A percentile compares a stretch with the other conserved stretches of the same genome.
Conservation (phyloP, 2,797 vertebrate species). For the Semotilus atromaculatus region DNA sequence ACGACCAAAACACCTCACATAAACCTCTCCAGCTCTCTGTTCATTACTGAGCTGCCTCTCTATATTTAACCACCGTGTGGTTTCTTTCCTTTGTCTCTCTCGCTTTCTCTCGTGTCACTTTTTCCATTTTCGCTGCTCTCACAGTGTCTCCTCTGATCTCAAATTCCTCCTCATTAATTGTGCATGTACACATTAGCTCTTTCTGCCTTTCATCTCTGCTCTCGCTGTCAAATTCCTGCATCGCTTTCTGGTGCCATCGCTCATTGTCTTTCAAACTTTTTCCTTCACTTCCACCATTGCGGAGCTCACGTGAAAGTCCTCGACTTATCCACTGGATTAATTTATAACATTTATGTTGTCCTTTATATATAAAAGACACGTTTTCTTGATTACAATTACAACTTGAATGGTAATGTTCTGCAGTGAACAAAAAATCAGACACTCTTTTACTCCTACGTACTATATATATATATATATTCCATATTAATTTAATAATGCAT, state of each 20-base stretch:
- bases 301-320: not conserved
- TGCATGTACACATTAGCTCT: constrained; percentile 46
- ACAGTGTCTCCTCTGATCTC: constrained; percentile 1
- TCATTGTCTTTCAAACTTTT: not conserved
- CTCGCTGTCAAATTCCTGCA: constrained; percentile 19
- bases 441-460: not conserved
- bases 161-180: constrained; percentile 43
- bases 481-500: not conserved
- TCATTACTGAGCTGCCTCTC: not conserved
- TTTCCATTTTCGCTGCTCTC: constrained; percentile 30
- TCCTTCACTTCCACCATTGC: not conserved
- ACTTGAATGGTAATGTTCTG: not conserved
- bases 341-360: not conserved
- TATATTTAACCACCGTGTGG: not conserved
- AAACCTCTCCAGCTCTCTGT: constrained; percentile 11
- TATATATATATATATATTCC: not conserved
- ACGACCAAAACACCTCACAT: not conserved
- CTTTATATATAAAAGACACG: not conserved
- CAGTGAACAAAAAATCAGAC: not conserved
- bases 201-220: constrained; percentile 13
- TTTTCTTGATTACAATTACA: too few species aligned
- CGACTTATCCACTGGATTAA: not conserved
- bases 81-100: constrained; percentile 26
- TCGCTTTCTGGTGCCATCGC: constrained; percentile 5
- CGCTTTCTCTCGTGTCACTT: constrained; percentile 27